Base-by-base conservation (phyloP, 2,888 invertebrate genomes). In the Linnaemya tessellans region DNA sequence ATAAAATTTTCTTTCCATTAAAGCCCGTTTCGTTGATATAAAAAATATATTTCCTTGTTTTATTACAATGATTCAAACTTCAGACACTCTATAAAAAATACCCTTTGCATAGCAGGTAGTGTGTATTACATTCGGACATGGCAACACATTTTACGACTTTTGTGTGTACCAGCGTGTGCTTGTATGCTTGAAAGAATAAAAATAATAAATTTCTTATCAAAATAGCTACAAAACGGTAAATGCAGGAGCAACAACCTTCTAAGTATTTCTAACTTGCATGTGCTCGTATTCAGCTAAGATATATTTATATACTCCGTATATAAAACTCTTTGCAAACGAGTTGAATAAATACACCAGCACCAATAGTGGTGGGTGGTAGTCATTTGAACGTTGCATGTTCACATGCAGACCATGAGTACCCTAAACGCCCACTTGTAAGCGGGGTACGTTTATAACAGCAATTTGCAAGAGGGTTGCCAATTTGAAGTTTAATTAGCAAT, bases 211-310 rank as follows among this genome's bases (percentile, higher is more conserved):
- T 71, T 77, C 35, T 58, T 71, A 65, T 51, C 70, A 70, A 49
- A 82, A 68, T 77, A 49, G 25, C 77, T 77, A 82, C 68, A 73
- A 73, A 75, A 83, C 35, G 51, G 43, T 58, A 74, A 84, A 74
- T 60, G 60, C 78, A 81, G 84, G 80, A 86, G 82, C 74, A 86
- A 83, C 80, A 82, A 80, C 82, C 83, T 80, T 78, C 67, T 62
- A 75, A 77, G 80, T 86, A 80, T 58, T 85, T 75, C 49, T 43
- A 60, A 18, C 41, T 46, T 30, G 38, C 9, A 11, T 8, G 9
- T n/a, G 51, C 35, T 20, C 5, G 56, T 43, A 46, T 25, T 9
- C 9, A 20, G 0, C 9, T 9, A 20, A 43, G 2, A 20, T 10
- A 20, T 51, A n/a, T n/a, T n/a, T n/a, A n/a, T n/a, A n/a, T n/a